Percentiles rank a stretch among this genome's conserved stretches.
phyloP scores from a whole-genome alignment of 2,888 invertebrate genomes.

The Drosophila paranaensis region DNA sequence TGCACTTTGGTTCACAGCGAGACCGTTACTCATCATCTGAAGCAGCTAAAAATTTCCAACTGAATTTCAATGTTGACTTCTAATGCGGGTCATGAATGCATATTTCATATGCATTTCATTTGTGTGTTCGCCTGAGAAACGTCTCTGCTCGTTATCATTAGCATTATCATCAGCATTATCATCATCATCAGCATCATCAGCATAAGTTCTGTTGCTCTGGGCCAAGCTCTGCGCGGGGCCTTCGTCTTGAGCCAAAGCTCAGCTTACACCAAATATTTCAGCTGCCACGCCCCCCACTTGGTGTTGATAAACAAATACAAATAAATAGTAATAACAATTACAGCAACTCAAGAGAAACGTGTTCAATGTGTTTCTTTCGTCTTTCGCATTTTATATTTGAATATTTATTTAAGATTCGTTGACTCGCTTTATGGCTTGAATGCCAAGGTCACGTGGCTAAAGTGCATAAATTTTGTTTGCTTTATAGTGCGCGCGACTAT shows the following conservation, averaged over 20 bases:
- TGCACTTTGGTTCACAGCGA: constrained; percentile 28
- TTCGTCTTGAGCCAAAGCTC: background rate
- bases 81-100: constrained; percentile 38
- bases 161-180: background rate
- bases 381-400: background rate
- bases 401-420: constrained; percentile 7
- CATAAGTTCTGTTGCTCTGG: background rate
- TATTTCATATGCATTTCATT: constrained; percentile 23
- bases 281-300: constrained; percentile 15
- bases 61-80: constrained; percentile 22
- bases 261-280: background rate
- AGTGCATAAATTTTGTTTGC: constrained; percentile 41
- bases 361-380: constrained; percentile 20
- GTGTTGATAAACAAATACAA: constrained; percentile 34
- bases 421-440: constrained; percentile 50
- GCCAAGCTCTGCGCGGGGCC: background rate
- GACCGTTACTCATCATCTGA: constrained; percentile 25
- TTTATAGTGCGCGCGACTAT: constrained; percentile 4
- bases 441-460: constrained; percentile 60
- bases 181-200: background rate
- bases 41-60: constrained; percentile 39
- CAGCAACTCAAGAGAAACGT: constrained; percentile 32
- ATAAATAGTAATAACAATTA: background rate
- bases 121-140: constrained; percentile 10
- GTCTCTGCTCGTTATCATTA: background rate